Conservation (phyloP, 2,113 vertebrate species). For the Manacus vitellinus region DNA sequence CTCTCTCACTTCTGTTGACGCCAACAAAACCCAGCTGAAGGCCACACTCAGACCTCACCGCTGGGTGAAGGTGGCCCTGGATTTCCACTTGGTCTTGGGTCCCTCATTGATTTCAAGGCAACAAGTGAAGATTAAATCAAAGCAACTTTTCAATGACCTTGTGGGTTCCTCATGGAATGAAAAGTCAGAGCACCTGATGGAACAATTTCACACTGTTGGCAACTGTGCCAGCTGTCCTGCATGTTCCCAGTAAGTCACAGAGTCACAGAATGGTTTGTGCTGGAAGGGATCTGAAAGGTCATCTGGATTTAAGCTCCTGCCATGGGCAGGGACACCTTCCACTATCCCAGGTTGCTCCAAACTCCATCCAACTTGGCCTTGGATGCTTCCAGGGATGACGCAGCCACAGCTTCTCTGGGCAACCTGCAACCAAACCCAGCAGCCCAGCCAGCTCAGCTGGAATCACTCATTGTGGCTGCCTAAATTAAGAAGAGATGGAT, state of each 20-base stretch:
- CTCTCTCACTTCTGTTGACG: not conserved
- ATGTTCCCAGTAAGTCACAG: rapidly evolving
- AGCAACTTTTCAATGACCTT: not conserved
- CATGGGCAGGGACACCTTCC: not conserved
- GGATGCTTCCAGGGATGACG: not conserved
- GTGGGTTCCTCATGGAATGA: not conserved
- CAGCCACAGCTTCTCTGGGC: not conserved
- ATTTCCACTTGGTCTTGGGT: not conserved
- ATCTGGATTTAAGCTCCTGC: not conserved
- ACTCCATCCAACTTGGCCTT: rapidly evolving
- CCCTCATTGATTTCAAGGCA: not conserved
- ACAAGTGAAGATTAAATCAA: not conserved
- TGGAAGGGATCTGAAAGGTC: not conserved
- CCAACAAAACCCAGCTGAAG: not conserved
- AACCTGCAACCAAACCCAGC: not conserved
- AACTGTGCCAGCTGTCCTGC: not conserved
- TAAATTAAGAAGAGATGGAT: not conserved
- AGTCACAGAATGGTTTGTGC: not conserved
- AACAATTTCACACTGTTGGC: not conserved
- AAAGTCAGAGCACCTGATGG: not conserved
- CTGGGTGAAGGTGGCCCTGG: not conserved
- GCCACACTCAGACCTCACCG: not conserved
- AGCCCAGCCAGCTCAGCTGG: not conserved
- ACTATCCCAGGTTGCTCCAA: not conserved
- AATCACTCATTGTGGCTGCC: not conserved